These are phyloP conservation scores for Craseonycteris thonglongyai DNA, from an alignment of 2,113 vertebrate genomes.

Conservation along the genomic window DNA sequence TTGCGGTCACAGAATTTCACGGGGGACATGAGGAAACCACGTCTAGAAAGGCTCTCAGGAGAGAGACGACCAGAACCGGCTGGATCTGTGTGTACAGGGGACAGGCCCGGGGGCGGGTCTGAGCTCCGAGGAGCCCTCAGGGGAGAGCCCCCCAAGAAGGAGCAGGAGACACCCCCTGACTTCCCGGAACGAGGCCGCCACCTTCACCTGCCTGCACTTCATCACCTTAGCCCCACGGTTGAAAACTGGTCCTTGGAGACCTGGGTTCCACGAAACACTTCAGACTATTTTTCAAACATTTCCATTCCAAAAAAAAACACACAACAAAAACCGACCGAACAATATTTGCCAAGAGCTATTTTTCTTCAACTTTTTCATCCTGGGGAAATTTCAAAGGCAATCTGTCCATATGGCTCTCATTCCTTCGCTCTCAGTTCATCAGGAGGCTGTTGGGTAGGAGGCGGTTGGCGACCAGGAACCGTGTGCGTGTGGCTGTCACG, in stretches of 20 bases:
- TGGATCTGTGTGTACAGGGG: accelerated
- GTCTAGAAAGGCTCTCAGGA: neutral
- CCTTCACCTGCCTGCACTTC: neutral
- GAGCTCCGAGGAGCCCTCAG: neutral
- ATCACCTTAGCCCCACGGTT: neutral
- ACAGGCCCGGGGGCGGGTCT: neutral
- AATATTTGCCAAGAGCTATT: conserved; percentile 49
- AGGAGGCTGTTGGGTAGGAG: conserved; percentile 61
- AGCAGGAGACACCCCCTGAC: too few species aligned
- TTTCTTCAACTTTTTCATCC: conserved; percentile 67
- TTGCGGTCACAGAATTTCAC: neutral
- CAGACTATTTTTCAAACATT: conserved; percentile 48
- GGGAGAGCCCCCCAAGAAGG: too few species aligned
- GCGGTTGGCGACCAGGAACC: conserved; percentile 44
- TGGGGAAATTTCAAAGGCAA: conserved; percentile 64
- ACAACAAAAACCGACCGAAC: too few species aligned
- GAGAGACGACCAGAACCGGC: too few species aligned
- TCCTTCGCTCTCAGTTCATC: conserved; percentile 68
- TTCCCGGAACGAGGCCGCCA: neutral
- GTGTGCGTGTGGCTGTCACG: conserved; percentile 13
- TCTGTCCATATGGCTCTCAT: conserved; percentile 70
- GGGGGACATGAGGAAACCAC: accelerated
- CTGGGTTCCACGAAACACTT: conserved; percentile 12
- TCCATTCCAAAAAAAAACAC: conserved; percentile 43
- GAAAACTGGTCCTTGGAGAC: neutral